Conservation (phyloP, 2,888 invertebrate genomes). For the Melinaea menophilus region DNA sequence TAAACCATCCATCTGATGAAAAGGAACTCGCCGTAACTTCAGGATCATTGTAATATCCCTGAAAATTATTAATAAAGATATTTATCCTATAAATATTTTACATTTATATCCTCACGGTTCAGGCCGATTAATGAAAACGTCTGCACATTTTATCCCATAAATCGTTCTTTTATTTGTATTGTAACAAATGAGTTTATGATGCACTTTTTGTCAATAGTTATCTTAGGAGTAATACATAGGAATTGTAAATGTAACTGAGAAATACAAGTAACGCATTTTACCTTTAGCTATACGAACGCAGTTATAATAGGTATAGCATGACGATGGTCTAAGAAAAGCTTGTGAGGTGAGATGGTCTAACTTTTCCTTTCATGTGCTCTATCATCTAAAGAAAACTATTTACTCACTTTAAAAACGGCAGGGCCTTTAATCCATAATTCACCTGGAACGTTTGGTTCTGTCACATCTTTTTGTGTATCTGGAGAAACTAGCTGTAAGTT, state of each 20-base stretch:
- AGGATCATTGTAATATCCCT: slow-evolving; percentile 67
- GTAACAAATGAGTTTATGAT: too few relatives aligned
- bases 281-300: background rate
- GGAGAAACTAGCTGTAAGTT: slow-evolving; percentile 58
- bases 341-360: background rate
- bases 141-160: too few relatives aligned
- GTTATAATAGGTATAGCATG: background rate
- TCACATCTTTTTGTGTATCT: slow-evolving; percentile 48
- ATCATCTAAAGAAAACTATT: background rate
- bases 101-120: too few relatives aligned
- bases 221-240: too few relatives aligned
- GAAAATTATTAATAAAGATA: slow-evolving; percentile 16
- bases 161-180: too few relatives aligned
- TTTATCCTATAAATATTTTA: background rate
- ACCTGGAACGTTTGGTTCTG: slow-evolving; percentile 56
- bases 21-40: slow-evolving; percentile 60
- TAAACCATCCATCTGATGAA: slow-evolving; percentile 67
- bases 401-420: slow-evolving; percentile 44
- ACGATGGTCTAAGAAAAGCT: background rate
- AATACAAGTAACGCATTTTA: too few relatives aligned
- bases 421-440: slow-evolving; percentile 65
- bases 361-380: background rate
- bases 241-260: too few relatives aligned
- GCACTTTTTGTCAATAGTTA: too few relatives aligned
- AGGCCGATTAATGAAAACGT: too few relatives aligned